Evolutionary conservation across 2,113 vertebrate species (phyloP).

Genomic region (Murina feae): DNA sequence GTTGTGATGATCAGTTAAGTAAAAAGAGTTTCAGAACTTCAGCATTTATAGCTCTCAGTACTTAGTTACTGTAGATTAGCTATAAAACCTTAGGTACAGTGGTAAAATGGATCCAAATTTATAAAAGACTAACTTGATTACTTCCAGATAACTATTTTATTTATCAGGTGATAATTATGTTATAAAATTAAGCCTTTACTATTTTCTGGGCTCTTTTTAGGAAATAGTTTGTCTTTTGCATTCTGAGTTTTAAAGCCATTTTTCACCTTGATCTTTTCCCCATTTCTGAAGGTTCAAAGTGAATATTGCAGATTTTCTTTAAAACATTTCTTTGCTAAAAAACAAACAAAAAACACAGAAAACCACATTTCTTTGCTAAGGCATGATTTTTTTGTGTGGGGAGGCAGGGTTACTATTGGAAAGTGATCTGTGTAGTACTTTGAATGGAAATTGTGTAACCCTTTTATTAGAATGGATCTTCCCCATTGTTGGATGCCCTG

Average conservation of each 20-base stretch:
- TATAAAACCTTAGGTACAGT: neutral
- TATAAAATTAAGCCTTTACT: neutral
- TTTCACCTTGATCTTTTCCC: neutral
- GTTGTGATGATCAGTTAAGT: neutral
- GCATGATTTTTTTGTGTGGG: neutral
- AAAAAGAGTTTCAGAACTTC: neutral
- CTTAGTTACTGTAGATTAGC: neutral
- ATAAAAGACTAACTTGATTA: neutral
- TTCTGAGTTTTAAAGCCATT: neutral
- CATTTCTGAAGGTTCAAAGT: constrained; percentile 4
- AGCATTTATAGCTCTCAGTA: neutral
- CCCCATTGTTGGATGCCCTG: neutral
- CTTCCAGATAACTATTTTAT: constrained; percentile 1
- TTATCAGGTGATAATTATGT: neutral
- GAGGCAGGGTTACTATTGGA: neutral
- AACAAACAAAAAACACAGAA: no score
- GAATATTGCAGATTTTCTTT: constrained; percentile 19
- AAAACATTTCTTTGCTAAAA: neutral
- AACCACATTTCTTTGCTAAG: neutral
- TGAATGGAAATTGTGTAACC: neutral
- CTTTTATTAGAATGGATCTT: neutral
- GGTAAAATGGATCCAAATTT: neutral
- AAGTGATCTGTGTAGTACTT: neutral
- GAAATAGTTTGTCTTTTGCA: constrained; percentile 17
- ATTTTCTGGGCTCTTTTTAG: neutral